Base-by-base conservation (phyloP, 2,113 vertebrate species). In the Cochlearius cochlearius region DNA sequence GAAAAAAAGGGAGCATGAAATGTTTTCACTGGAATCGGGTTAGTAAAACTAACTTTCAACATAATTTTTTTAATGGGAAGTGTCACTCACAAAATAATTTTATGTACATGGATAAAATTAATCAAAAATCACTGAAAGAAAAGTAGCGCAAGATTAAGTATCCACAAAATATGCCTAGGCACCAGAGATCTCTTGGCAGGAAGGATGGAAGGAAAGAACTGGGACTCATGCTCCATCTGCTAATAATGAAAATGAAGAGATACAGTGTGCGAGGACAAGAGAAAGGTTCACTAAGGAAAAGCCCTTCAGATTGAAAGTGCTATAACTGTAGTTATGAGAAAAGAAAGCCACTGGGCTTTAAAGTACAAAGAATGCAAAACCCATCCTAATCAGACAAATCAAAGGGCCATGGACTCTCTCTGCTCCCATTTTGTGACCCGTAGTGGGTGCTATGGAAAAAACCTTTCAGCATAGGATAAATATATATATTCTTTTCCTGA, bases 201-300 rank as follows among this genome's bases (percentile, higher is more conserved):
- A 74, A 62, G 59, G 67, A 39, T n/a, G 59, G 59, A 67, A 88
- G 39, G 72, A 47, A 95, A 94, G 92, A 78, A 16, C 52, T 80
- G 82, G 92, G 82, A 90, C 68, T 90, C 75, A 21, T 45, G 67
- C 47, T 92, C 88, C 90, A 86, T 86, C 94, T 95, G 94, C 63
- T 84, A n/a, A 62, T 77, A 93, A 90, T 34, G 75, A 88, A 90
- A 90, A 93, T 77, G 50, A 90, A 92, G 74, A 93, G 72, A 59
- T 32, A 55, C 55, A 12, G 23, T 10, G 62, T 22, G n/a, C 0
- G 7, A 95, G 79, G 34, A n/a, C 50, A 59, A 81, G 63, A 64
- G 38, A 56, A 71, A 80, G 22, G 36, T 39, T 93, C 62, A 41
- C 84, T 17, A 10, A 81, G 71, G 90, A 90, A 66, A 82, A 92